Evolutionary conservation across 2,113 vertebrate genomes (phyloP).

Genomic region (Salvelinus fontinalis): DNA sequence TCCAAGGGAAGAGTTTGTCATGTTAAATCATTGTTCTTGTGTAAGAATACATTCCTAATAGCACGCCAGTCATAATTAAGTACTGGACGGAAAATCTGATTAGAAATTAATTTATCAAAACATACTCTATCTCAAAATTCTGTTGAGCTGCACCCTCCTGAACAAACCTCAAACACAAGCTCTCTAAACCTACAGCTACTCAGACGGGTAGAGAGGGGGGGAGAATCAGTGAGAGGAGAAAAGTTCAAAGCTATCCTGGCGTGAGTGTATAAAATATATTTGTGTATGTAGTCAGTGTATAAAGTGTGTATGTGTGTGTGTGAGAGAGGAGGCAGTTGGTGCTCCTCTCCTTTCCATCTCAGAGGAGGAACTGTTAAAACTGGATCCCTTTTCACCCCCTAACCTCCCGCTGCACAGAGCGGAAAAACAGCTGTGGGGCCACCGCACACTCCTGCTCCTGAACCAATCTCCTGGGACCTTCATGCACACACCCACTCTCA

Average conservation of each 20-base stretch:
- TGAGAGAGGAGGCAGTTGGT: background rate
- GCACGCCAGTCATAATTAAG: too few species aligned
- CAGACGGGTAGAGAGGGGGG: slow-evolving; percentile 26
- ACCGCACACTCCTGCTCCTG: slow-evolving; percentile 47
- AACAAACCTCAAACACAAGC: background rate
- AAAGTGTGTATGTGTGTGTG: background rate
- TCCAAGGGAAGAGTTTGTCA: too few species aligned
- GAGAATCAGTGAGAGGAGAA: background rate
- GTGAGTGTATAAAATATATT: background rate
- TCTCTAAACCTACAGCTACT: slow-evolving; percentile 24
- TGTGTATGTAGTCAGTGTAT: background rate
- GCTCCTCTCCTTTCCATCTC: slow-evolving; percentile 3
- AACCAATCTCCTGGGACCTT: slow-evolving; percentile 45
- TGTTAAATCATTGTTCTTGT: too few species aligned
- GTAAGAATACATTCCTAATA: too few species aligned
- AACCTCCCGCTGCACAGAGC: slow-evolving; percentile 56
- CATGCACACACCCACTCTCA: slow-evolving; percentile 5
- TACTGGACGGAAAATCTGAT: background rate
- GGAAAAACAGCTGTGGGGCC: slow-evolving; percentile 63
- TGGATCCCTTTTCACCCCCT: slow-evolving; percentile 48
- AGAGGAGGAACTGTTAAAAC: slow-evolving; percentile 55
- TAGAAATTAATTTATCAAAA: too few species aligned
- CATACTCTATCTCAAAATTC: too few species aligned
- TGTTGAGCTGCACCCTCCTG: too few species aligned
- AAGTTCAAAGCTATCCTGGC: slow-evolving; percentile 29